These are phyloP conservation scores for Zaprionus obscuricornis DNA, from an alignment of 2,888 invertebrate genomes.

Conservation along the genomic window DNA sequence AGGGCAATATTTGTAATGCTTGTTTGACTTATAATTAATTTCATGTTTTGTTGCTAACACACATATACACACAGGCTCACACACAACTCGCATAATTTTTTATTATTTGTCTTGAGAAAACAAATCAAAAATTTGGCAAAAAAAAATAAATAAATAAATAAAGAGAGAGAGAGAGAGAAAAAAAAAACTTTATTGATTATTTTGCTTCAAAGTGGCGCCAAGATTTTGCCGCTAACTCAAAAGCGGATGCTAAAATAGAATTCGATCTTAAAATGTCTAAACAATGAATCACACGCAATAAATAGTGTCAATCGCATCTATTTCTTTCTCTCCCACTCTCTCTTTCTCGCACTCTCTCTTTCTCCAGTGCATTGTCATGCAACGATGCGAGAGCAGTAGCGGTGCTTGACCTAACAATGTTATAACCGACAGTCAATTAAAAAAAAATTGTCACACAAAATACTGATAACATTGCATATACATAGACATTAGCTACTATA, in stretches of 20 bases:
- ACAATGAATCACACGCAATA: conserved; percentile 44
- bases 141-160: conserved; percentile 21
- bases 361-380: conserved; percentile 54
- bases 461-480: conserved; percentile 39
- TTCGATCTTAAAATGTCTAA: conserved; percentile 34
- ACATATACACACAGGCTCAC: conserved; percentile 4
- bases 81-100: conserved; percentile 41
- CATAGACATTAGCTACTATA: conserved; percentile 16
- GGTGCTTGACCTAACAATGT: conserved; percentile 75
- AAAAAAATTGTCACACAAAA: conserved; percentile 50
- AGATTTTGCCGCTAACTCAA: conserved; percentile 50
- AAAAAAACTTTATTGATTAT: conserved; percentile 67
- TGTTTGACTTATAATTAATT: conserved; percentile 80
- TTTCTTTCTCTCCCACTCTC: background rate
- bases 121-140: conserved; percentile 20
- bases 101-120: conserved; percentile 57
- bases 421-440: conserved; percentile 58
- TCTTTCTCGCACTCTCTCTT: conserved; percentile 1
- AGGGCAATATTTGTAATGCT: conserved; percentile 76
- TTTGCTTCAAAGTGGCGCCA: conserved; percentile 73
- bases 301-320: background rate
- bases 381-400: conserved; percentile 52
- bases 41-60: conserved; percentile 53
- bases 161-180: conserved; percentile 5
- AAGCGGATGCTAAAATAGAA: conserved; percentile 63